A percentile compares a stretch with the other conserved stretches of the same genome.
Conservation (phyloP, 2,888 invertebrate genomes). For the Acanthococcus lagerstroemiae region DNA sequence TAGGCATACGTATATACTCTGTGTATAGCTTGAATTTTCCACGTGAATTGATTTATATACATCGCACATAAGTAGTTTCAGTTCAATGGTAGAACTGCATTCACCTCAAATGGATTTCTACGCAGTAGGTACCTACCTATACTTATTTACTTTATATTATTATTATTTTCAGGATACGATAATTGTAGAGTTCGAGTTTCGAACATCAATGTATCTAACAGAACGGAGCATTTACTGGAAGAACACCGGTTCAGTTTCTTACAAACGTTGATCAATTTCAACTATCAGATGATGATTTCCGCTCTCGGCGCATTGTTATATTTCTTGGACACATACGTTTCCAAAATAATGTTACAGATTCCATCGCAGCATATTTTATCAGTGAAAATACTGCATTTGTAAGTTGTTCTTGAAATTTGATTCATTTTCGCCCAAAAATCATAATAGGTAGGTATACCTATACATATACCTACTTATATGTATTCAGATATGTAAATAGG, state of each 20-base stretch:
- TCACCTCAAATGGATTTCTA: too few species aligned
- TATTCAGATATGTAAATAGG: too few species aligned
- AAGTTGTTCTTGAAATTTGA: constrained; percentile 41
- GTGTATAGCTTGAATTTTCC: too few species aligned
- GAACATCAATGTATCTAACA: constrained; percentile 48
- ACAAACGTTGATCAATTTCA: constrained; percentile 54
- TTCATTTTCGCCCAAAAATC: too few species aligned
- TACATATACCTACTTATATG: too few species aligned
- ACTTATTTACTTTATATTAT: background rate
- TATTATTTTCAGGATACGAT: constrained; percentile 45
- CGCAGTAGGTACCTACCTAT: too few species aligned
- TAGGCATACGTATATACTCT: too few species aligned
- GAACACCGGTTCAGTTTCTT: constrained; percentile 48
- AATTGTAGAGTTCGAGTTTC: constrained; percentile 50
- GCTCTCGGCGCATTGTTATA: constrained; percentile 61
- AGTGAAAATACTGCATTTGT: constrained; percentile 48
- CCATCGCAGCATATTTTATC: constrained; percentile 46
- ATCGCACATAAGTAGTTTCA: background rate
- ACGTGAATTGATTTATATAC: background rate
- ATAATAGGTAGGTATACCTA: too few species aligned
- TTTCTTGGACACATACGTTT: constrained; percentile 51
- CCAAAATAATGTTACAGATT: constrained; percentile 36
- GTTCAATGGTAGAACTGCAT: background rate
- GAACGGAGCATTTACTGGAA: constrained; percentile 47
- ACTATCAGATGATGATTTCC: constrained; percentile 52